Conservation (phyloP, 2,888 invertebrate genomes). For the Lepidochitona cinerea region DNA sequence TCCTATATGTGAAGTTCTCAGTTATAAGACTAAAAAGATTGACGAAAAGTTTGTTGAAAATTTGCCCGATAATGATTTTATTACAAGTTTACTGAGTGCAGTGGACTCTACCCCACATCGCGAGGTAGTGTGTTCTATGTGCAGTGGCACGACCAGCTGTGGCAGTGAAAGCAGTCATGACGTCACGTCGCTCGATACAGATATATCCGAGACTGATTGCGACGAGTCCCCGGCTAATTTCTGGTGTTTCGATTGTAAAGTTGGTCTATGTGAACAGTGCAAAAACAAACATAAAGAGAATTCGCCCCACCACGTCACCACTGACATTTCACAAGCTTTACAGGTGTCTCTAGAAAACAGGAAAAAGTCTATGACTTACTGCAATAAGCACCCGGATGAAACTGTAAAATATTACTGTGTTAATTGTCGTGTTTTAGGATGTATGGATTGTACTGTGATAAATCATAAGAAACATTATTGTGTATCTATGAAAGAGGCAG, state of each 20-base stretch:
- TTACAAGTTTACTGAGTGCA: not conserved
- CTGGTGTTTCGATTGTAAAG: slow-evolving; percentile 7
- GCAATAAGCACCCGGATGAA: not conserved
- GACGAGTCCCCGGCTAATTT: not conserved
- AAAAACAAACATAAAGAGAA: not conserved
- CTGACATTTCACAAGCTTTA: not conserved
- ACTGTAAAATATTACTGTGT: not conserved
- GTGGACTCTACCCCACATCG: not conserved
- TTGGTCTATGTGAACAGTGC: slow-evolving; percentile 4
- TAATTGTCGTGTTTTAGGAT: not conserved
- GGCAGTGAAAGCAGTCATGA: not conserved
- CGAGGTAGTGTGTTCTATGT: not conserved
- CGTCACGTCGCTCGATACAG: not conserved
- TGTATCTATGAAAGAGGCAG: slow-evolving; percentile 3
- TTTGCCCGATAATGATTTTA: slow-evolving; percentile 7
- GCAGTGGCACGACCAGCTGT: not conserved
- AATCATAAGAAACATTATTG: slow-evolving; percentile 9
- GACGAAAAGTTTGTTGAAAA: not conserved
- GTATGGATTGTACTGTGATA: slow-evolving; percentile 7
- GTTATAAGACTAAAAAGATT: not conserved
- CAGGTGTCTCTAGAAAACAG: not conserved
- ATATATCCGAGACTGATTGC: not conserved
- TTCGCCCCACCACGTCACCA: not conserved
- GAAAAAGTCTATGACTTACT: not conserved
- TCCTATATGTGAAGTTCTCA: not conserved